Evolutionary conservation across 2,888 invertebrate genomes (phyloP).

Genomic region (Allophyes oxyacanthae): DNA sequence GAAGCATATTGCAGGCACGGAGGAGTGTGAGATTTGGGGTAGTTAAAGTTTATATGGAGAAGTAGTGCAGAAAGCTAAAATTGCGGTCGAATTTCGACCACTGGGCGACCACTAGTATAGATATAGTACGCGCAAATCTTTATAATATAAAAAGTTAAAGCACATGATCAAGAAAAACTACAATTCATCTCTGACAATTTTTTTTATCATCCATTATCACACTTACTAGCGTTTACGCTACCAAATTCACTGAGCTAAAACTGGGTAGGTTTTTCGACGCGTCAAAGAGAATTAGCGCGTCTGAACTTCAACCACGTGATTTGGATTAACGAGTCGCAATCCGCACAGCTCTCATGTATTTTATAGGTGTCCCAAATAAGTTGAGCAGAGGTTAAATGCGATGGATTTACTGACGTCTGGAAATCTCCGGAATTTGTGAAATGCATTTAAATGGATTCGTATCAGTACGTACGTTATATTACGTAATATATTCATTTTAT

Average conservation of each 20-base stretch:
- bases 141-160: no score
- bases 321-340: constrained; percentile 36
- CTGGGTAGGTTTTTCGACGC: constrained; percentile 15
- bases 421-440: constrained; percentile 8
- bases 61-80: no score
- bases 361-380: constrained; percentile 29
- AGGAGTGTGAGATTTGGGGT: no score
- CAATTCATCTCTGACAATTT: no score
- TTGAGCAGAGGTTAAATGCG: constrained; percentile 27
- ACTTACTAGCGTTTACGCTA: background rate
- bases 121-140: no score
- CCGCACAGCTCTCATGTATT: constrained; percentile 22
- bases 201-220: background rate
- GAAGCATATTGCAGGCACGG: no score
- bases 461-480: no score
- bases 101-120: no score
- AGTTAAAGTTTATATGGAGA: no score
- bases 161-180: no score
- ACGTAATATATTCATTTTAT: no score
- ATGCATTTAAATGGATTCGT: background rate
- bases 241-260: constrained; percentile 11
- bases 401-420: constrained; percentile 18
- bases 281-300: constrained; percentile 33
- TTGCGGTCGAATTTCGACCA: no score
- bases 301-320: constrained; percentile 30